phyloP scores from a whole-genome alignment of 2,888 invertebrate genomes.

The Gandaritis pyraliata region DNA sequence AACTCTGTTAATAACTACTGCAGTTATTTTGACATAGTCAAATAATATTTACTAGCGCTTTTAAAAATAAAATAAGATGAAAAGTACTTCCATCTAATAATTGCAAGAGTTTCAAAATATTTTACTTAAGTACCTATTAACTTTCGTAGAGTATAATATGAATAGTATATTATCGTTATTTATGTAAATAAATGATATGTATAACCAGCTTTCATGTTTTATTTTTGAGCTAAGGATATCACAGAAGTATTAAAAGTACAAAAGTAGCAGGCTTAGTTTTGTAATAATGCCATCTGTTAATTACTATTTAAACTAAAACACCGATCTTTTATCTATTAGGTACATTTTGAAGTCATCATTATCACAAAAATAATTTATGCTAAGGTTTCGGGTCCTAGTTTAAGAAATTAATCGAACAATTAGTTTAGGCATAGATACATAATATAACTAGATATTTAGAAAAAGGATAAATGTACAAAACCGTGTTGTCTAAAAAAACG shows the following conservation, averaged over 20 bases:
- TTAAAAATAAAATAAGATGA: slow-evolving; percentile 24
- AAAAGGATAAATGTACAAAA: too few species aligned
- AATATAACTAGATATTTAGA: too few species aligned
- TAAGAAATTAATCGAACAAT: too few species aligned
- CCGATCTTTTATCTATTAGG: too few species aligned
- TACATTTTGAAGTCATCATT: too few species aligned
- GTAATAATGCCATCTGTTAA: too few species aligned
- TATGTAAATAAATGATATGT: slow-evolving; percentile 71
- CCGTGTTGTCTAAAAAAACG: too few species aligned
- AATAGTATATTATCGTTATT: slow-evolving; percentile 57
- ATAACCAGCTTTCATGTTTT: slow-evolving; percentile 65
- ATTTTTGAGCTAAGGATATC: slow-evolving; percentile 34
- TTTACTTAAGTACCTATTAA: slow-evolving; percentile 43
- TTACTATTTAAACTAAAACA: slow-evolving; percentile 5
- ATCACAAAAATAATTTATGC: too few species aligned
- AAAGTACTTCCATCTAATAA: slow-evolving; percentile 52
- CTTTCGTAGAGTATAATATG: slow-evolving; percentile 53
- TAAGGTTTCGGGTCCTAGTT: too few species aligned
- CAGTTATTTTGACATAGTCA: slow-evolving; percentile 11
- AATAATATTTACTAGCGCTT: slow-evolving; percentile 36
- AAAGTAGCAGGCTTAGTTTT: too few species aligned
- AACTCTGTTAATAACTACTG: neutral
- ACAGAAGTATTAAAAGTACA: too few species aligned
- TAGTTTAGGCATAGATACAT: too few species aligned
- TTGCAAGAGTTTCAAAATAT: slow-evolving; percentile 54